Conservation (phyloP, 2,888 invertebrate genomes). For the Acholoe squamosa region DNA sequence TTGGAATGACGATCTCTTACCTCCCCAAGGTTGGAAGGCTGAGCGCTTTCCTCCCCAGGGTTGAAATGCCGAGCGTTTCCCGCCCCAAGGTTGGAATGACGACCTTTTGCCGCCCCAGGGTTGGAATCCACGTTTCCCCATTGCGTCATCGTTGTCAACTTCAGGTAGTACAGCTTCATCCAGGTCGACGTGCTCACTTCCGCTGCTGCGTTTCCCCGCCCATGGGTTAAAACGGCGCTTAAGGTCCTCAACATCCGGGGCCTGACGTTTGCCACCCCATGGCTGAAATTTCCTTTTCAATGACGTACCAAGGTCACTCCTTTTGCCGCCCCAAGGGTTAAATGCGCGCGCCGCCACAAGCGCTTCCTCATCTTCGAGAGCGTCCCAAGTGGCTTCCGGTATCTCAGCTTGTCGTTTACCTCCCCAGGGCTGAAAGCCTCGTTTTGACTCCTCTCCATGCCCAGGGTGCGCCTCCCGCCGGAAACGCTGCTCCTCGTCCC, state of each 20-base stretch:
- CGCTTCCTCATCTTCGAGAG: background rate
- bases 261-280: constrained; percentile 57
- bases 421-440: constrained; percentile 57
- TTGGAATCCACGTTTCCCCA: constrained; percentile 9
- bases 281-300: constrained; percentile 50
- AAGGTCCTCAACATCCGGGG: background rate
- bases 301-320: background rate
- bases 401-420: constrained; percentile 57
- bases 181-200: background rate
- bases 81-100: background rate
- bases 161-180: background rate
- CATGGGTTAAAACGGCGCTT: constrained; percentile 59
- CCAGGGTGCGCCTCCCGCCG: background rate
- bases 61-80: background rate
- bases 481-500: background rate
- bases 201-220: constrained; percentile 53
- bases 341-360: constrained; percentile 15
- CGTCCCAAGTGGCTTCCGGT: background rate
- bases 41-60: constrained; percentile 41
- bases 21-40: constrained; percentile 62
- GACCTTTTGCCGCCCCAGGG: constrained; percentile 58
- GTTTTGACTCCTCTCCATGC: background rate
- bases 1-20: constrained; percentile 54
- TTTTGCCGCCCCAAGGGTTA: constrained; percentile 61
- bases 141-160: background rate